These are phyloP conservation scores for Eupithecia tripunctaria DNA, from an alignment of 2,888 invertebrate genomes.

Conservation along the genomic window DNA sequence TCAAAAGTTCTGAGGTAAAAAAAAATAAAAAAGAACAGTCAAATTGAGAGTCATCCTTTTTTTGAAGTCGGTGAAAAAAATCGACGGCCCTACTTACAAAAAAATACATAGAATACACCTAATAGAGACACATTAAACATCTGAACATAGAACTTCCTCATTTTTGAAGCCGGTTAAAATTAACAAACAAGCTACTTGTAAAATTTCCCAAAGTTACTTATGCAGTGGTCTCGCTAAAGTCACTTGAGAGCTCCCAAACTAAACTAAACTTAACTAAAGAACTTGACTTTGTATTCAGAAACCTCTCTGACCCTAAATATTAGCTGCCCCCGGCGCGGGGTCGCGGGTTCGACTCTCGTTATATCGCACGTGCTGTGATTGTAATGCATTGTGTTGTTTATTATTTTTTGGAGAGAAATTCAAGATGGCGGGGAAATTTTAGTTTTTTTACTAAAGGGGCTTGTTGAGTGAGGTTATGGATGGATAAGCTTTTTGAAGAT, in stretches of 20 bases:
- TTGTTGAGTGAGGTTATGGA: not conserved
- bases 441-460: not conserved
- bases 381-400: conserved; percentile 7
- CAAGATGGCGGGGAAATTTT: not conserved
- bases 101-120: too few relatives aligned
- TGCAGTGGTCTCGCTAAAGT: not conserved
- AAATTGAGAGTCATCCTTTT: too few relatives aligned
- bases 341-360: conserved; percentile 34
- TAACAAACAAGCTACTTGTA: not conserved
- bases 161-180: too few relatives aligned
- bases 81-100: too few relatives aligned
- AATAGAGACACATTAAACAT: too few relatives aligned
- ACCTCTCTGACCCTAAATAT: conserved; percentile 3
- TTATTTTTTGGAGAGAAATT: conserved; percentile 2
- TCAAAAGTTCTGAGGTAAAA: too few relatives aligned
- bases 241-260: not conserved
- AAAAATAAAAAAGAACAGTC: too few relatives aligned
- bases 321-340: conserved; percentile 8
- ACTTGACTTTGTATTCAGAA: conserved; percentile 5
- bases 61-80: too few relatives aligned
- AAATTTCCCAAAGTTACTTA: not conserved
- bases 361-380: conserved; percentile 30
- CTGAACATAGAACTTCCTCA: too few relatives aligned
- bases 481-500: not conserved
- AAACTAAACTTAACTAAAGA: not conserved